phyloP scores from a whole-genome alignment of 1,140 invertebrate genomes.

The Hyphantria cunea region DNA sequence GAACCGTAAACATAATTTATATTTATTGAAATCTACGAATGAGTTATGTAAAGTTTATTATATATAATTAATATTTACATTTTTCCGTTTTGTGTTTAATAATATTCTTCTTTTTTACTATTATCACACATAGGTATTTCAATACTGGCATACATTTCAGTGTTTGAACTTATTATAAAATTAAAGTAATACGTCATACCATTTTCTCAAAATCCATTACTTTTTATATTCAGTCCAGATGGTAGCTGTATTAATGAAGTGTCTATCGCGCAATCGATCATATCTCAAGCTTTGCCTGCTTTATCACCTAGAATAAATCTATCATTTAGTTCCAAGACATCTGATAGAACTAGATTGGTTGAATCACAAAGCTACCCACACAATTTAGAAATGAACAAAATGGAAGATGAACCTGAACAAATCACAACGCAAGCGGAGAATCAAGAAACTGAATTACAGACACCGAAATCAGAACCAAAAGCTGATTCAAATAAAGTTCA shows the following conservation, averaged over 20 bases:
- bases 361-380: slow-evolving; percentile 69
- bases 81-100: no score
- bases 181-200: slow-evolving; percentile 32
- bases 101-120: no score
- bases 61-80: neutral
- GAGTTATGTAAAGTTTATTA: neutral
- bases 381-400: slow-evolving; percentile 62
- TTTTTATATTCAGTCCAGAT: slow-evolving; percentile 68
- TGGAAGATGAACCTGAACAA: slow-evolving; percentile 66
- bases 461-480: slow-evolving; percentile 50
- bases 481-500: slow-evolving; percentile 49
- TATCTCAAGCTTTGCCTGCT: slow-evolving; percentile 79
- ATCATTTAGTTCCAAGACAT: slow-evolving; percentile 74
- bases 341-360: slow-evolving; percentile 76
- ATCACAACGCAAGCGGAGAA: slow-evolving; percentile 42
- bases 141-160: neutral
- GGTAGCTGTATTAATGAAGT: slow-evolving; percentile 79
- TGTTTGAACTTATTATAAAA: no score
- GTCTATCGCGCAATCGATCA: slow-evolving; percentile 79
- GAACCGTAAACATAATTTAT: no score
- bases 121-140: neutral
- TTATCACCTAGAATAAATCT: slow-evolving; percentile 72
- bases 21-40: neutral
- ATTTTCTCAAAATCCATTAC: slow-evolving; percentile 47
- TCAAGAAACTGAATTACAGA: slow-evolving; percentile 41